Percentiles rank a stretch among this genome's conserved stretches.
Conservation (phyloP, 2,797 vertebrate genomes). For the Gambelia wislizenii region DNA sequence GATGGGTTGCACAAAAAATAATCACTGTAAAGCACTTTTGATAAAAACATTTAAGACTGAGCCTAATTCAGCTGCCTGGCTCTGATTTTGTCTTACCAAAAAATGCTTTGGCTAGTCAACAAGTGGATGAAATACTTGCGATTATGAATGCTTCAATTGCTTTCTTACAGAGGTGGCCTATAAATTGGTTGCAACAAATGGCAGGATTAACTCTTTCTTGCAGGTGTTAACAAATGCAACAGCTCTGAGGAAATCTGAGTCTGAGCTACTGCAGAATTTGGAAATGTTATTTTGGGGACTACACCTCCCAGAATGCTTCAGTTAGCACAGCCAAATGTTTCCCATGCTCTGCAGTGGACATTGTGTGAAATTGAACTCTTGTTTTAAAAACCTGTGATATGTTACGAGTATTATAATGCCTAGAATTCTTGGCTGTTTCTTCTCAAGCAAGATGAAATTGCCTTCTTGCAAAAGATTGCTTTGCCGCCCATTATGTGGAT, state of each 20-base stretch:
- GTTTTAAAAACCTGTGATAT: no score
- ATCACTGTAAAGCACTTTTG: slow-evolving; percentile 42
- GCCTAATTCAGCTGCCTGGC: not conserved
- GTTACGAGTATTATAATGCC: not conserved
- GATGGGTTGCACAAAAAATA: slow-evolving; percentile 20
- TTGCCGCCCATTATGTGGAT: not conserved
- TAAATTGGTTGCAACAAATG: not conserved
- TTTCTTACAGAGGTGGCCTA: not conserved
- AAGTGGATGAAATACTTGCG: not conserved
- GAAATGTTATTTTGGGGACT: no score
- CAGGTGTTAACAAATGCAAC: no score
- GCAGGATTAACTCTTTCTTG: not conserved
- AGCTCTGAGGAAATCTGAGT: no score
- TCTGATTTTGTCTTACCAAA: not conserved
- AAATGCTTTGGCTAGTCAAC: no score
- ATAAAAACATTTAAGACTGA: slow-evolving; percentile 39
- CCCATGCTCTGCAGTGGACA: not conserved
- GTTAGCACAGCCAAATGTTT: no score
- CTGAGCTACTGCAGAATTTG: no score
- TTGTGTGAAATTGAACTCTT: not conserved
- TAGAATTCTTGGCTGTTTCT: not conserved
- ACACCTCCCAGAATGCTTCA: no score
- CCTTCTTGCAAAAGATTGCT: not conserved
- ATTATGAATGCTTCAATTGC: not conserved
- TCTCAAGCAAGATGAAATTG: not conserved